Evolutionary conservation across 2,113 vertebrate species (phyloP), one percentile per base, ranked within the genome.

Genomic region (Calyptomena viridis): DNA sequence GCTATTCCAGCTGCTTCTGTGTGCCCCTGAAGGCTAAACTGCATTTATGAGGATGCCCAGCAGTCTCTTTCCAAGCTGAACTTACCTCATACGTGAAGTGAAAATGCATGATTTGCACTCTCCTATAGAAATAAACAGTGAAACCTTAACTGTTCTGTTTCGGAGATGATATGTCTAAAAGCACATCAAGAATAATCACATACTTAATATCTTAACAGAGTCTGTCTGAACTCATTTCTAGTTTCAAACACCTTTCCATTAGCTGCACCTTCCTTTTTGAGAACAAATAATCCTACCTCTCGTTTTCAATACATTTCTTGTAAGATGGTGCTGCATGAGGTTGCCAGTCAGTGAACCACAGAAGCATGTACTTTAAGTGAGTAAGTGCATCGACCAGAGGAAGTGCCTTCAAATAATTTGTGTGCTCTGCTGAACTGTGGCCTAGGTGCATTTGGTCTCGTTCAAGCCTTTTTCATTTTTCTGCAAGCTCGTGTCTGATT

Each of bases 391-490:
- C 9, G 1, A 76, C 80, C 24, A 84, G 82, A 95, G 82, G 75
- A 83, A 95, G 68, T 63, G 79, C 52, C 67, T 93, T 96, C 66
- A 84, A 73, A 68, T 82, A 28, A 68, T 72, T 71, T 64, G 64
- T 78, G 83, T 78, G 69, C 86, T 95, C 93, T 97, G 83, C 73
- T 93, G 93, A 96, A 81, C 84, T 81, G 86, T 87, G 85, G 75
- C 87, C 87, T 84, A 28, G 66, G 56, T 81, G 64, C 73, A 58
- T 69, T 96, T 84, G 66, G 66, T 92, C 28, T 50, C 1, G 0
- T 46, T 84, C 28, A 59, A 84, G 47, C 35, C 52, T 71, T 90
- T 93, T 87, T 90, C 33, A 56, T 90, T 95, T 83, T 33, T 84
- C 56, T 93, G 31, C 73, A 76, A 73, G 69, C 58, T 42, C 76